Percentiles rank a stretch among this genome's conserved stretches.
phyloP scores from a whole-genome alignment of 2,113 vertebrate genomes.

The Dolichotis patagonum region DNA sequence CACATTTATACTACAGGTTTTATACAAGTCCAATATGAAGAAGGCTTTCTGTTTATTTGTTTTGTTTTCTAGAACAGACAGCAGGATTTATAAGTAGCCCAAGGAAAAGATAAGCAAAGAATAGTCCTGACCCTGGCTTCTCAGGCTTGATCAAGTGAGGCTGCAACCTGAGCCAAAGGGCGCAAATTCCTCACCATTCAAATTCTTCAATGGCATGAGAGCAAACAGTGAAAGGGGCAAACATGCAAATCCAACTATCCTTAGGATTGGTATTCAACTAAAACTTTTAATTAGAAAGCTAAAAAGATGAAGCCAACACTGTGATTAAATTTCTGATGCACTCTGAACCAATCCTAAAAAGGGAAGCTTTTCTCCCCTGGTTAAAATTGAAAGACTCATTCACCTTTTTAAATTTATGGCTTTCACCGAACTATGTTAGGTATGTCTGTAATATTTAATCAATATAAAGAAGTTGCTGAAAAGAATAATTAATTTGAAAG shows the following conservation, averaged over 20 bases:
- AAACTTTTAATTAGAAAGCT: constrained; percentile 59
- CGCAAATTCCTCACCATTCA: constrained; percentile 86
- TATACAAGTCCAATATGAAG: constrained; percentile 44
- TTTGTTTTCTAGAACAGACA: constrained; percentile 45
- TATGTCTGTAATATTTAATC: constrained; percentile 33
- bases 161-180: constrained; percentile 88
- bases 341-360: constrained; percentile 27
- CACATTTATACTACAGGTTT: constrained; percentile 1
- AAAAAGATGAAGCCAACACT: constrained; percentile 48
- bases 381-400: constrained; percentile 37
- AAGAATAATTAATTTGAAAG: constrained; percentile 49
- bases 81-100: constrained; percentile 77
- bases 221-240: constrained; percentile 76
- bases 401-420: constrained; percentile 45
- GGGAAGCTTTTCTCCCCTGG: background rate
- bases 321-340: constrained; percentile 23
- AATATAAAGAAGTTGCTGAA: constrained; percentile 54
- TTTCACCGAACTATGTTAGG: constrained; percentile 19
- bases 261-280: constrained; percentile 56
- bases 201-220: constrained; percentile 82
- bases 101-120: constrained; percentile 88
- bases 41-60: background rate
- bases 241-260: constrained; percentile 63
- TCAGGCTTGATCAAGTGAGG: constrained; percentile 83
- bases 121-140: constrained; percentile 82